Base-by-base conservation (phyloP, 2,797 vertebrate species). In the Betta splendens region DNA sequence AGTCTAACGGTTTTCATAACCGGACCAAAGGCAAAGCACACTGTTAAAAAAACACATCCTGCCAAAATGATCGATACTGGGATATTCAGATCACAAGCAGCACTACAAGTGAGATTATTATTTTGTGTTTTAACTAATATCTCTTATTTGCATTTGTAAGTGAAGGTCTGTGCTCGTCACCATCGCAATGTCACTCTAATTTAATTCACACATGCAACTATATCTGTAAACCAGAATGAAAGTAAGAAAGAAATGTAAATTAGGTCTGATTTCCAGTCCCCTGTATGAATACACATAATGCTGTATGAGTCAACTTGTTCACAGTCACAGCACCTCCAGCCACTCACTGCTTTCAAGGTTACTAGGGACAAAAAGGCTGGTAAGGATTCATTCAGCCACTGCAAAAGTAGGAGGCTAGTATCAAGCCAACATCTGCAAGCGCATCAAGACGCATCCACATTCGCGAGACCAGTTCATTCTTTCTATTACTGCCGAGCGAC, bases 1-100 rank as follows among this genome's bases (percentile, higher is more conserved):
- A 9, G 62, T 69, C 80, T 65, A 45, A 77, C 71, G 77, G 80
- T 80, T 87, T 85, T 87, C 79, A 85, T 79, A 81, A 85, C 76
- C 62, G 79, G 85, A 84, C 78, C 71, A 57, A 83, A 79, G 75
- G 46, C 64, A 51, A 38, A 63, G 54, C 48, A 23, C 31, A 45
- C 25, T 35, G 31, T 60, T 1, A 7, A 46, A 13, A 35, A 20
- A 28, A 54, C n/a, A 59, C 13, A 15, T 50, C 36, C 21, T 12
- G 25, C 22, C 48, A 37, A 66, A 71, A 54, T 52, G 23, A 50
- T 69, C 54, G 15, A 26, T 10, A 44, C 6, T 47, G 6, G 38
- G 59, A 43, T 38, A 21, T 5, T 32, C 23, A 33, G 29, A 33
- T n/a, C 32, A 33, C 33, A 40, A 9, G 16, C 17, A 25, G 60